phyloP scores from a whole-genome alignment of 2,113 vertebrate species.

The Sturnus vulgaris region DNA sequence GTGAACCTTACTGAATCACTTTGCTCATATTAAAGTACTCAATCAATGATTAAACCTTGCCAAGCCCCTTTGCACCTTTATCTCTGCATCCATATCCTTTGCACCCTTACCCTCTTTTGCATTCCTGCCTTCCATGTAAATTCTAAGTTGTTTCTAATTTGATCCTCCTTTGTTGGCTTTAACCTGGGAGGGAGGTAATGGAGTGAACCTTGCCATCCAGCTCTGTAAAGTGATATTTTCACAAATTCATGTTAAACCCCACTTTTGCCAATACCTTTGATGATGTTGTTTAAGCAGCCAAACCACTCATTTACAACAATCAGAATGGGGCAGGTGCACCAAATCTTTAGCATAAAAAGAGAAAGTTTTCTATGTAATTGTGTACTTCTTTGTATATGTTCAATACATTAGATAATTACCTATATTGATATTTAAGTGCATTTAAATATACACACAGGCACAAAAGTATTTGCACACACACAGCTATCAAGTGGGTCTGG shows the following conservation, averaged over 20 bases:
- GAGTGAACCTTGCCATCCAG: not conserved
- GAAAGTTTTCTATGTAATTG: not conserved
- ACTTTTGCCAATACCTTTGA: not conserved
- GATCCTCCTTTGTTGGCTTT: not conserved
- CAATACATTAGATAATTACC: not conserved
- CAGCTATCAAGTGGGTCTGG: not conserved
- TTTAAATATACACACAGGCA: not conserved
- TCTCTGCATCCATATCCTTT: not conserved
- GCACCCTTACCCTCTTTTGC: not conserved
- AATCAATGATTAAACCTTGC: not conserved
- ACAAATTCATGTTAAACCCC: not conserved
- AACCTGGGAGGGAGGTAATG: not conserved
- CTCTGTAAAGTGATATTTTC: not conserved
- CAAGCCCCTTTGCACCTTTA: not conserved
- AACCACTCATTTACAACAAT: not conserved
- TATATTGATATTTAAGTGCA: not conserved
- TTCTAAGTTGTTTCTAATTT: not conserved
- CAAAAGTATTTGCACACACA: not conserved
- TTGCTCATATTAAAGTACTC: not conserved
- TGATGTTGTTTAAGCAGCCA: not conserved
- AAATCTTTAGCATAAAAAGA: not conserved
- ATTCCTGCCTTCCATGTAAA: not conserved
- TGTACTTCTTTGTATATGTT: not conserved
- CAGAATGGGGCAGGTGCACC: not conserved
- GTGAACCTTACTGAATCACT: not conserved